Base-by-base conservation (phyloP, 2,888 invertebrate species). In the Drosophila anomalata region DNA sequence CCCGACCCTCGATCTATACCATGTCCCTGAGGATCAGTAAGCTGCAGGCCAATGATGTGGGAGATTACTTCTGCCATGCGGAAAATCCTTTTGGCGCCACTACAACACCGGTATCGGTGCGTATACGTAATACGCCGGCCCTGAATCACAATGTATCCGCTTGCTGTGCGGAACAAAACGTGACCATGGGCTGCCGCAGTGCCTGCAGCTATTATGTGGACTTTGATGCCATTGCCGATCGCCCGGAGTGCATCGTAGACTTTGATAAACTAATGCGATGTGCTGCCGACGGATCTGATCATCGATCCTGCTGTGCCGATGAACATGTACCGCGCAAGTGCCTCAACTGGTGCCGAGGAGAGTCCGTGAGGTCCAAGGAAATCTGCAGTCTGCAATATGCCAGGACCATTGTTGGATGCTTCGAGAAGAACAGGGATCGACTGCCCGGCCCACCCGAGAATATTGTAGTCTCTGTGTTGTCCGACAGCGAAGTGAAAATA, bases 201-300 rank as follows among this genome's bases (percentile, higher is more conserved):
- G 97, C 97, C 17, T 97, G 97, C 92, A 94, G 95, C 62, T 96
- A 96, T 92, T 96, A 96, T 88, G 92, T 97, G 56, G 96, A 97
- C 89, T 95, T 97, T 90, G 96, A 96, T 89, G 94, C 95, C 53
- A 95, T 97, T 48, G 95, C 96, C 90, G 95, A 96, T 91, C 94
- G 94, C 47, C 95, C 96, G 0, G 95, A 96, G 88, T 97, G 97
- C 90, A 94, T 96, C 88, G 94, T 94, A 68, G 97, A 97, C 91
- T 96, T 96, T 88, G 95, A 96, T 90, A 97, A 97, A 87, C 92
- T 97, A 54, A 96, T 97, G 96, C 95, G 94, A 87, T 97, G 97
- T 87, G 96, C 96, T 0, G 96, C 97, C 1, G 95, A 95, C 79
- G 95, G 95, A 6, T 95, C 94, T 62, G 97, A 97, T 90, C 97